These are phyloP conservation scores for Microcebus griseorufus DNA, from an alignment of 2,113 vertebrate species.

Conservation along the genomic window DNA sequence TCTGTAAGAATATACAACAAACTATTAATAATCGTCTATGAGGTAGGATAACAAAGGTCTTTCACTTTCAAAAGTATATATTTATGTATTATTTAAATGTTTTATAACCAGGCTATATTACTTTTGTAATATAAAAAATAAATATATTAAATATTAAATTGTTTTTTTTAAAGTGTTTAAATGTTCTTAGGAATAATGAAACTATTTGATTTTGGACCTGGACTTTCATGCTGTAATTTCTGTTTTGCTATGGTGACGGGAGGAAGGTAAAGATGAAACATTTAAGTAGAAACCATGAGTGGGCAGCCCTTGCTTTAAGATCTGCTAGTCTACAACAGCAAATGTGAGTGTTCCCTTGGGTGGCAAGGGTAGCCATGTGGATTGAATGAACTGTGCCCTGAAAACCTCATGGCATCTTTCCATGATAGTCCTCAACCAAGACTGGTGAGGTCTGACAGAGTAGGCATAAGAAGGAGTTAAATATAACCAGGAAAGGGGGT, in stretches of 20 bases:
- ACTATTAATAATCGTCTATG: not conserved
- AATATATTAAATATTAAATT: conserved; percentile 14
- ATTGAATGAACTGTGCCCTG: not conserved
- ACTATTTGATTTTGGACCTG: not conserved
- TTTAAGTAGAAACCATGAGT: not conserved
- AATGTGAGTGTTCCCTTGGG: not conserved
- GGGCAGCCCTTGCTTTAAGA: not conserved
- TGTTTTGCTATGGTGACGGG: not conserved
- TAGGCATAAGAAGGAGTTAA: not conserved
- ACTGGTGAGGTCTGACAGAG: not conserved
- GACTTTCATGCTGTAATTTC: not conserved
- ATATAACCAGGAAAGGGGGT: not conserved
- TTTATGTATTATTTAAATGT: not conserved
- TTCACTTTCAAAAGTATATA: not conserved
- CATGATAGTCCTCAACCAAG: not conserved
- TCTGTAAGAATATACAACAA: not conserved
- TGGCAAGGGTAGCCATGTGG: fast-evolving
- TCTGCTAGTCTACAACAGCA: not conserved
- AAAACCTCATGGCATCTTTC: not conserved
- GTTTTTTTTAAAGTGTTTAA: not conserved
- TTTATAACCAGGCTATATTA: not conserved
- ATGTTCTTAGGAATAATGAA: not conserved
- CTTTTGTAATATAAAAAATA: not conserved
- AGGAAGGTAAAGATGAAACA: not conserved
- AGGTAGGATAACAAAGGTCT: not conserved